These are phyloP conservation scores for Molorchus minor DNA, from an alignment of 2,888 invertebrate species.

Conservation along the genomic window DNA sequence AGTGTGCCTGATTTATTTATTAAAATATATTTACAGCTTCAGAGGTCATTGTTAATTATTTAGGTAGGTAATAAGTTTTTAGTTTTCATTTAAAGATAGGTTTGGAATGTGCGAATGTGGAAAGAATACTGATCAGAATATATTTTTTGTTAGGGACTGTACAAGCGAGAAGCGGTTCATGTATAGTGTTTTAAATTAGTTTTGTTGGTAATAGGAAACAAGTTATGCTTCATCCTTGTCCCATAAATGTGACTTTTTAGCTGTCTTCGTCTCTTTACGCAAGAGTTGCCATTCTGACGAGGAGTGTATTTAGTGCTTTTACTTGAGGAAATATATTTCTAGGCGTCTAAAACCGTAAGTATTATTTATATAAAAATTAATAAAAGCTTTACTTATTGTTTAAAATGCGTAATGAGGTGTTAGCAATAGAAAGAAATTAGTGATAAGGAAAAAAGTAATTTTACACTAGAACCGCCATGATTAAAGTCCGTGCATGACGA, in stretches of 20 bases:
- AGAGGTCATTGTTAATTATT: no score
- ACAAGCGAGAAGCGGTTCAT: no score
- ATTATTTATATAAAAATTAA: neutral
- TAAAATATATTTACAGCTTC: no score
- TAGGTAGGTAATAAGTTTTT: no score
- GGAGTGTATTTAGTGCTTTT: constrained; percentile 7
- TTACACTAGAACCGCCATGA: constrained; percentile 48
- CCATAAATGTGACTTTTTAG: neutral
- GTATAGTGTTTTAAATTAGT: no score
- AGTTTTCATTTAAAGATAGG: no score
- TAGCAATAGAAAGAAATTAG: neutral
- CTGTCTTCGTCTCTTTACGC: constrained; percentile 12
- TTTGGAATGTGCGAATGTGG: no score
- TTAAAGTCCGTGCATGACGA: constrained; percentile 58
- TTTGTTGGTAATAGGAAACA: constrained; percentile 4
- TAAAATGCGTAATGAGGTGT: neutral
- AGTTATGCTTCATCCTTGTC: constrained; percentile 19
- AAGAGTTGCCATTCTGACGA: constrained; percentile 3
- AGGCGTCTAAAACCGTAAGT: constrained; percentile 9
- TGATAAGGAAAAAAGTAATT: constrained; percentile 4
- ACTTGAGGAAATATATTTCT: neutral
- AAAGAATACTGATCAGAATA: no score
- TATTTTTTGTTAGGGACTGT: constrained; percentile 1
- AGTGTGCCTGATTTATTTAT: no score
- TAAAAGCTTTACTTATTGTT: neutral